Evolutionary conservation across 1,140 invertebrate species (phyloP).

Genomic region (Drosophila guanche): DNA sequence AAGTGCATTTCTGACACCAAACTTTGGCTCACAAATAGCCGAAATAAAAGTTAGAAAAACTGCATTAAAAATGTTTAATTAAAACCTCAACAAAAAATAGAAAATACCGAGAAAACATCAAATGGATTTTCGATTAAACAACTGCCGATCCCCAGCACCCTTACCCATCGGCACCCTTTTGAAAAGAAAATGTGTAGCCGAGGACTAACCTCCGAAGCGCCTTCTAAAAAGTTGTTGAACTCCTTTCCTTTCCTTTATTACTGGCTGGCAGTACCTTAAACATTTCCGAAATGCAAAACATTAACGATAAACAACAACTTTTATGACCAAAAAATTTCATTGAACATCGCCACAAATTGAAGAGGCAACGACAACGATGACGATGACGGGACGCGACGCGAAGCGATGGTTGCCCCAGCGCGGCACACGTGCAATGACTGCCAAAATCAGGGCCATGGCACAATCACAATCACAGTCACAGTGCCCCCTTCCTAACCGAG

Average conservation of each 20-base stretch:
- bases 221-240: constrained; percentile 54
- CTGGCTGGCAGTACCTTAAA: constrained; percentile 5
- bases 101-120: background rate
- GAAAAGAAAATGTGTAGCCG: too few species aligned
- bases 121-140: too few species aligned
- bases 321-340: constrained; percentile 72
- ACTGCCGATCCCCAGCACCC: too few species aligned
- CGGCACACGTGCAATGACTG: constrained; percentile 65
- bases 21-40: background rate
- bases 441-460: constrained; percentile 35
- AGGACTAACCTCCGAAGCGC: constrained; percentile 2
- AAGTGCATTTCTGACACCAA: too few species aligned
- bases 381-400: background rate
- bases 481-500: constrained; percentile 1
- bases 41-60: background rate
- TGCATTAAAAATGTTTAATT: background rate
- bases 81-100: background rate
- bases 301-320: constrained; percentile 75
- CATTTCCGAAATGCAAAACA: constrained; percentile 70
- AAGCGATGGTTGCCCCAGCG: constrained; percentile 24
- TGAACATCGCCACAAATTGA: constrained; percentile 70
- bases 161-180: too few species aligned
- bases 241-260: constrained; percentile 31
- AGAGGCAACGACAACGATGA: constrained; percentile 7
- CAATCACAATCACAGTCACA: constrained; percentile 55